These are phyloP conservation scores for Mizuhopecten yessoensis DNA, from an alignment of 1,140 invertebrate genomes.

Conservation along the genomic window DNA sequence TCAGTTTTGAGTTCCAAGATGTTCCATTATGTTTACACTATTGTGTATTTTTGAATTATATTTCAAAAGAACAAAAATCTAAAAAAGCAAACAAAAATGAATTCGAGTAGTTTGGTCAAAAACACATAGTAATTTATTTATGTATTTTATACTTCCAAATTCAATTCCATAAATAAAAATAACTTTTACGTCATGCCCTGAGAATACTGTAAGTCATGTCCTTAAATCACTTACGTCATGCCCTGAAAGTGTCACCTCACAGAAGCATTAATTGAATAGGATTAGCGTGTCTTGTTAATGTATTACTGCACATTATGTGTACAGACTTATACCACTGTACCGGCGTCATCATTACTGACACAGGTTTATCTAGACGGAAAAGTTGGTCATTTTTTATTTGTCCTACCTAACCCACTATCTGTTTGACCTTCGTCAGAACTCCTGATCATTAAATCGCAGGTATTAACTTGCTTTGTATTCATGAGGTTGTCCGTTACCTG, in stretches of 20 bases:
- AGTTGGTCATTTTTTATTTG: conserved; percentile 32
- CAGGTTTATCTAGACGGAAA: background rate
- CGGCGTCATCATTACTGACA: background rate
- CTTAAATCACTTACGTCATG: background rate
- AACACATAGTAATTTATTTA: too few species aligned
- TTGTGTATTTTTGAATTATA: too few species aligned
- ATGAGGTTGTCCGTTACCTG: too few species aligned
- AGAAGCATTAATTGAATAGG: background rate
- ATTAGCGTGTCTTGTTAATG: background rate
- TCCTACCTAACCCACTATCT: background rate
- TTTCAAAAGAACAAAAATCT: too few species aligned
- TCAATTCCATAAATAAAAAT: too few species aligned
- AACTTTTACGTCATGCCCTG: too few species aligned
- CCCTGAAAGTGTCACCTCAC: background rate
- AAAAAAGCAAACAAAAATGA: too few species aligned
- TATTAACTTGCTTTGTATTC: background rate
- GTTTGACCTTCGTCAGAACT: background rate
- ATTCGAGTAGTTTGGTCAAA: too few species aligned
- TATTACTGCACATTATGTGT: background rate
- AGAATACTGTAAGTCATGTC: too few species aligned
- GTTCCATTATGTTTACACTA: too few species aligned
- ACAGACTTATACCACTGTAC: background rate
- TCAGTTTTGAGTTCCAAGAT: too few species aligned
- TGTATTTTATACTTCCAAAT: background rate
- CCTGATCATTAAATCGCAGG: background rate